Conservation (phyloP, 1,140 invertebrate species). For the Heterodera carotae region DNA sequence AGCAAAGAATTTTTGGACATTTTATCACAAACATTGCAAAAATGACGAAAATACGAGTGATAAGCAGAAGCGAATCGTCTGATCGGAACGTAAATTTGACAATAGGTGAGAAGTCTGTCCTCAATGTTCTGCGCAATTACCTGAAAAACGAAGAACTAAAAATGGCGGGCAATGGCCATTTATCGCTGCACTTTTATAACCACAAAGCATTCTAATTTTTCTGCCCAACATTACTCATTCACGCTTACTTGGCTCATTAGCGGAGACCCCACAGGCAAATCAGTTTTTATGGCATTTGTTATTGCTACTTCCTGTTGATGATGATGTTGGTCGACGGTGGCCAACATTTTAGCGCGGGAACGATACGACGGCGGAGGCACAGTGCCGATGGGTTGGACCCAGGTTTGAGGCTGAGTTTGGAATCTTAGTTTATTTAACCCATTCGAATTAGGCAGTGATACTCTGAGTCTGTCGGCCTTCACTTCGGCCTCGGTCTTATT, state of each 20-base stretch:
- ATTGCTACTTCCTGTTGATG: neutral
- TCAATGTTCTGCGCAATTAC: constrained; percentile 31
- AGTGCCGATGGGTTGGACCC: constrained; percentile 30
- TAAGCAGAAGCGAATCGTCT: constrained; percentile 34
- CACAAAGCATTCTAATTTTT: too few species aligned
- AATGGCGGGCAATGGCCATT: too few species aligned
- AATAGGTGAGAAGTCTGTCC: constrained; percentile 38
- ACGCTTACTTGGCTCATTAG: constrained; percentile 1
- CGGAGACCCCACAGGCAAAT: neutral
- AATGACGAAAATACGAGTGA: constrained; percentile 24
- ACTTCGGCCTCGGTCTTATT: constrained; percentile 24
- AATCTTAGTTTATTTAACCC: too few species aligned
- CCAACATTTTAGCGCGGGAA: neutral
- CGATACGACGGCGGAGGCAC: neutral
- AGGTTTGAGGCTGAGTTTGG: constrained; percentile 38
- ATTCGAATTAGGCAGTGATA: constrained; percentile 3
- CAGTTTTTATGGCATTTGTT: neutral
- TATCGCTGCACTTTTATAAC: too few species aligned
- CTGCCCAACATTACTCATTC: too few species aligned
- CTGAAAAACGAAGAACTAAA: neutral
- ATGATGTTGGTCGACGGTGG: neutral
- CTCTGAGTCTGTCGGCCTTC: constrained; percentile 15
- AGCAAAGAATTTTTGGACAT: neutral
- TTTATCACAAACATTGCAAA: constrained; percentile 27
- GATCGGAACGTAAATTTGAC: constrained; percentile 37